Evolutionary conservation across 2,888 invertebrate species (phyloP), one percentile per base, ranked within the genome.

Genomic region (Leptogaster cylindrica): DNA sequence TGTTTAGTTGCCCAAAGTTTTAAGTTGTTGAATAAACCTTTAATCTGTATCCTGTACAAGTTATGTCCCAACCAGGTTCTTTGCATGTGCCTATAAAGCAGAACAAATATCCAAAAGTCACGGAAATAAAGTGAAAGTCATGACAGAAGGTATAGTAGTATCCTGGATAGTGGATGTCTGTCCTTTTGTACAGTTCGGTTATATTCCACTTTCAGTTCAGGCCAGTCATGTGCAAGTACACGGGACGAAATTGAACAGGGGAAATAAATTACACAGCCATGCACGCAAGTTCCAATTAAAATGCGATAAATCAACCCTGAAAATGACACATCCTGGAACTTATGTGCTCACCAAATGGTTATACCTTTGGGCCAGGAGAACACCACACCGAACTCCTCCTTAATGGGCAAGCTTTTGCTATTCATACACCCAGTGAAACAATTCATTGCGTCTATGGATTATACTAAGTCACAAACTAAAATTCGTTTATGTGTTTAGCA

Each of bases 261-360:
- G 39, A 63, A 44, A 63, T 63, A 63, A 63, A 63, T 63, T 63
- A 63, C 46, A 31, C 46, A 31, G 44, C 46, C 46, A 5, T 63
- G 31, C 63, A 63, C 63, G 63, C 63, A 63, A 63, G 63, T 63
- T 63, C 46, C 63, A 63, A 63, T 63, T 63, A 63, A 63, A 63
- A 63, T 63, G 63, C 63, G 46, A 63, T 63, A 63, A 63, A 63
- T 63, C 63, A 63, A 46, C 63, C n/a, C 46, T 63, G 63, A 63
- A 63, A 61, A 63, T 63, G 63, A 63, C 63, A 63, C 46, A 63
- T 44, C 44, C 63, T 36, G 39, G 55, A 25, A 25, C 55, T 36
- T 55, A 39, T 55, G 55, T 55, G 39, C 23, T 55, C 55, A 28
- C 36, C 23, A n/a, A 55, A 52, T 52, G 52, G 52, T n/a, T n/a